These are phyloP conservation scores for Notolabrus celidotus DNA, from an alignment of 2,797 vertebrate species.

Conservation along the genomic window DNA sequence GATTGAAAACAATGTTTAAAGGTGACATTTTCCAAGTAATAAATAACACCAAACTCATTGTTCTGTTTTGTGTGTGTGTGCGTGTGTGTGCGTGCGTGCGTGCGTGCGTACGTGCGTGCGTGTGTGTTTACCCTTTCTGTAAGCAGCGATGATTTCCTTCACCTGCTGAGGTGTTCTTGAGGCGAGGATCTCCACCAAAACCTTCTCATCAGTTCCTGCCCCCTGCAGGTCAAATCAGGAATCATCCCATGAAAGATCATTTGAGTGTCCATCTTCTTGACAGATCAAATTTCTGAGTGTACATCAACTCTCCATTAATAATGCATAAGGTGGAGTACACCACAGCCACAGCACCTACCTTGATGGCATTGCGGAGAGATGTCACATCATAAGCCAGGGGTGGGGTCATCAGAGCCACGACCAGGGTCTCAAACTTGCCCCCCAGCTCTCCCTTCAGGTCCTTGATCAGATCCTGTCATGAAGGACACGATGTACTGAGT, in stretches of 20 bases:
- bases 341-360: slow-evolving; percentile 81
- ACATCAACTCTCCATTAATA: background rate
- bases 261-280: background rate
- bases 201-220: slow-evolving; percentile 93
- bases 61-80: background rate
- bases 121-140: slow-evolving; percentile 86
- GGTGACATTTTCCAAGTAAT: too few relatives aligned
- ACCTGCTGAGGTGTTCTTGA: slow-evolving; percentile 90
- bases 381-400: slow-evolving; percentile 87
- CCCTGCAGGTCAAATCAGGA: slow-evolving; percentile 82
- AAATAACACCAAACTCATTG: too few relatives aligned
- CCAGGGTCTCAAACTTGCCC: slow-evolving; percentile 92
- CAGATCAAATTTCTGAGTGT: background rate
- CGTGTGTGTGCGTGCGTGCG: slow-evolving; percentile 2
- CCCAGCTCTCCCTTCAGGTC: slow-evolving; percentile 94
- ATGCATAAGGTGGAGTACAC: background rate
- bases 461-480: slow-evolving; percentile 88
- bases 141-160: slow-evolving; percentile 87
- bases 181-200: slow-evolving; percentile 94
- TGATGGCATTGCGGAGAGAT: slow-evolving; percentile 89
- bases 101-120: background rate
- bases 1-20: too few relatives aligned
- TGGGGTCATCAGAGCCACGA: slow-evolving; percentile 91
- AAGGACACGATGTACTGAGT: background rate
- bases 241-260: background rate